Evolutionary conservation across 2,888 invertebrate genomes (phyloP).

Genomic region (Aricia artaxerxes): DNA sequence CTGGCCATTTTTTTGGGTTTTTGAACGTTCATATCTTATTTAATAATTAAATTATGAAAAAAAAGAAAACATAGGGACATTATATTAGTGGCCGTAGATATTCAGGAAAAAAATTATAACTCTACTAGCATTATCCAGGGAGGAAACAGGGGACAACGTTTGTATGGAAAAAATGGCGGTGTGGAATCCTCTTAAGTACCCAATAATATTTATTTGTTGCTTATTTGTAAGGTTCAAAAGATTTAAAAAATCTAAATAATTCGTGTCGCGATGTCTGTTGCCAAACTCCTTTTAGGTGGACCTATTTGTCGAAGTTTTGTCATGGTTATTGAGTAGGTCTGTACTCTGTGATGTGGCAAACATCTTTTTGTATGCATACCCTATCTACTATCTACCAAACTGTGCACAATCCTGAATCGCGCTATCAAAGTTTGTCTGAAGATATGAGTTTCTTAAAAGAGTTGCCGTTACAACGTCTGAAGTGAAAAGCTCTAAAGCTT

Average conservation of each 20-base stretch:
- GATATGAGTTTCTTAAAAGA: background rate
- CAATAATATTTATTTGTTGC: background rate
- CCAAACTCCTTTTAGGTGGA: background rate
- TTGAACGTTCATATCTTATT: no score
- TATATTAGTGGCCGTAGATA: no score
- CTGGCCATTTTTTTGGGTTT: no score
- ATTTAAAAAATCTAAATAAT: background rate
- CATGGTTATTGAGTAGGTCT: background rate
- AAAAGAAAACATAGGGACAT: no score
- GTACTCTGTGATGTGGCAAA: background rate
- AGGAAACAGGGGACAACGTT: no score
- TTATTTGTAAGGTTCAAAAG: background rate
- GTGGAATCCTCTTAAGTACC: no score
- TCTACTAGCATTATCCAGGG: no score
- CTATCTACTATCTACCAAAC: no score
- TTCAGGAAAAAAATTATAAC: no score
- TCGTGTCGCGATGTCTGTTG: background rate
- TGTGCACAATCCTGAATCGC: background rate
- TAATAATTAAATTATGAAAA: no score
- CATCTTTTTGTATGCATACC: no score
- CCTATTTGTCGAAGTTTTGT: background rate
- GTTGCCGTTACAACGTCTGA: background rate
- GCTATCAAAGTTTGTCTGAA: background rate
- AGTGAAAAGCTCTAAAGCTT: background rate
- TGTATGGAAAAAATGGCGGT: no score